phyloP scores from a whole-genome alignment of 2,113 vertebrate species.

The Hylia prasina region DNA sequence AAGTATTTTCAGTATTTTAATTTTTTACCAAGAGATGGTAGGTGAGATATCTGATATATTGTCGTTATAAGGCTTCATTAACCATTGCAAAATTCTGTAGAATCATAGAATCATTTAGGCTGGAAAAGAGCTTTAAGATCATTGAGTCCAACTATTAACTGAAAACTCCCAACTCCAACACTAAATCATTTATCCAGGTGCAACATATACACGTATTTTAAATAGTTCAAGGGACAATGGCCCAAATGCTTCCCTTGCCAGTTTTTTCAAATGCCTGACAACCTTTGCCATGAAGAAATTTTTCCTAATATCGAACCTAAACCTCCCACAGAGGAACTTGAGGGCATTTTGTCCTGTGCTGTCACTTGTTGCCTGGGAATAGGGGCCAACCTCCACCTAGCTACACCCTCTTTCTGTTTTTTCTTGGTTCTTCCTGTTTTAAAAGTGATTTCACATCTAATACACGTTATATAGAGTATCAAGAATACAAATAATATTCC shows the following conservation, averaged over 20 bases:
- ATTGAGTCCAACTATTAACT: fast-evolving
- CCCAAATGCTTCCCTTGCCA: neutral
- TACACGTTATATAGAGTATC: neutral
- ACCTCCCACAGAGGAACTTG: neutral
- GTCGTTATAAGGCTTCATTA: neutral
- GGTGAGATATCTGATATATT: neutral
- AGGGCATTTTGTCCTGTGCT: neutral
- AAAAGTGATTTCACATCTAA: neutral
- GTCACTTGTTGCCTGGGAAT: neutral
- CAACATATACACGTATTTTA: neutral
- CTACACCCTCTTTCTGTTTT: neutral
- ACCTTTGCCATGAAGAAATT: neutral
- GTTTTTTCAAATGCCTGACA: neutral
- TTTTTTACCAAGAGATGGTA: neutral
- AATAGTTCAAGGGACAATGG: neutral
- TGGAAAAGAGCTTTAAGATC: neutral
- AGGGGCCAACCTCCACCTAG: fast-evolving
- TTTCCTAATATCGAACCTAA: neutral
- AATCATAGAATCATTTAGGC: neutral
- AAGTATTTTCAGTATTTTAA: neutral
- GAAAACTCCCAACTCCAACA: neutral
- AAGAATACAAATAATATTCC: neutral
- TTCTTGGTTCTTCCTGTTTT: neutral
- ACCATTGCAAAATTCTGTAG: neutral
- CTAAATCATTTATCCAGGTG: neutral